phyloP scores from a whole-genome alignment of 2,888 invertebrate genomes.

The Eurois occulta region DNA sequence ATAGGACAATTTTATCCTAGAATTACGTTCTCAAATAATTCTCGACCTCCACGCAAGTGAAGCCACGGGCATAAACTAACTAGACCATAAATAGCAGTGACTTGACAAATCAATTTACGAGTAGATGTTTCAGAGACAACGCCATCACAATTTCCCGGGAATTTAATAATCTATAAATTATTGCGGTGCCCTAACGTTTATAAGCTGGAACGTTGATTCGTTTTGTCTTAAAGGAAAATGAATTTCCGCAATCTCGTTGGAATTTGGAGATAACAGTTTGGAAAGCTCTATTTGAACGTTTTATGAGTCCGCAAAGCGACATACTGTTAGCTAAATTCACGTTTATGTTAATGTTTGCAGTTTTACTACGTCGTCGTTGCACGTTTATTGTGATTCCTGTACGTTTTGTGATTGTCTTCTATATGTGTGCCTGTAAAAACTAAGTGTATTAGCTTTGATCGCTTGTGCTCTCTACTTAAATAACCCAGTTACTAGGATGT shows the following conservation, averaged over 20 bases:
- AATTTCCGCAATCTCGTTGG: conserved; percentile 49
- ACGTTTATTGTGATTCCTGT: conserved; percentile 31
- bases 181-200: conserved; percentile 40
- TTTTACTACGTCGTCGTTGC: conserved; percentile 30
- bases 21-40: not conserved
- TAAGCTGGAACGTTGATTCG: conserved; percentile 52
- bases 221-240: conserved; percentile 50
- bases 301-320: conserved; percentile 47
- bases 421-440: not conserved
- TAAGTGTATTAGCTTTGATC: conserved; percentile 3
- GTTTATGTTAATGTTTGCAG: conserved; percentile 48
- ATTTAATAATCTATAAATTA: conserved; percentile 58
- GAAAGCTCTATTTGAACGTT: conserved; percentile 48
- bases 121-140: conserved; percentile 27
- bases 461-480: not conserved
- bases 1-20: not conserved
- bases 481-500: too few relatives aligned
- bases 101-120: conserved; percentile 26
- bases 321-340: conserved; percentile 40
- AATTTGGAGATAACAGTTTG: conserved; percentile 54
- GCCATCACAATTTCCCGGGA: conserved; percentile 12
- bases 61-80: not conserved
- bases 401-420: not conserved
- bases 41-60: not conserved
- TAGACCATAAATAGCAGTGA: not conserved